Base-by-base conservation (phyloP, 2,888 invertebrate species). In the Hololepta plana region DNA sequence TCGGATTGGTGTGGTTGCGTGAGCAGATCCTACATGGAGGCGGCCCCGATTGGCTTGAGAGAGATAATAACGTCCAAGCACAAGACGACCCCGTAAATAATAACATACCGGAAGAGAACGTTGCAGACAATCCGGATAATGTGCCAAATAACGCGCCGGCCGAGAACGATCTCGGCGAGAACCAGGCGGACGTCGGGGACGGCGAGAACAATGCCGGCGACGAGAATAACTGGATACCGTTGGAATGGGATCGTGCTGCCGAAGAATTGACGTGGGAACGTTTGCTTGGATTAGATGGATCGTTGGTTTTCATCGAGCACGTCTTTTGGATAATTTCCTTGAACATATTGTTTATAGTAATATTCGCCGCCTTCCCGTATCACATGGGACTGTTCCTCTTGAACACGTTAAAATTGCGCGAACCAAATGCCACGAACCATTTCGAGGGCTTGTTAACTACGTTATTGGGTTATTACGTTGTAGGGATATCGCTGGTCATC, bases 221-320 rank as follows among this genome's bases (percentile, higher is more conserved):
- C 45, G 81, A 80, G 43, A 81, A 72, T 32, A 91, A 91, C 45
- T 95, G 95, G 91, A 95, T 95, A 55, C 93, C 91, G 0, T 88
- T 95, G 68, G 95, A 95, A 47, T 96, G 93, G 93, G 95, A 96
- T 48, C 64, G 93, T 35, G 91, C 91, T 0, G 90, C 87, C 7
- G 98, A 95, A 47, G 98, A 98, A 51, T 59, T 98, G 13, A 98
- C 96, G 0, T 98, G 98, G 98, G 96, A 98, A 49, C 68, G 93
- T 36, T 60, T 98, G 4, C 62, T 98, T 1, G 96, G 96, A 0
- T 57, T 98, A 6, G 96, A 98, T 55, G 96, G 96, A 0, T 95
- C 95, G 0, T 67, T 96, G 42, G 81, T 93, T 24, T 98, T 98
- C 49, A 56, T 98, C 27, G 98, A 98, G 52, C 96, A 98, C 60